A percentile compares a stretch with the other conserved stretches of the same genome.
Conservation (phyloP, 2,797 vertebrate species). For the Cirrhinus mrigala region DNA sequence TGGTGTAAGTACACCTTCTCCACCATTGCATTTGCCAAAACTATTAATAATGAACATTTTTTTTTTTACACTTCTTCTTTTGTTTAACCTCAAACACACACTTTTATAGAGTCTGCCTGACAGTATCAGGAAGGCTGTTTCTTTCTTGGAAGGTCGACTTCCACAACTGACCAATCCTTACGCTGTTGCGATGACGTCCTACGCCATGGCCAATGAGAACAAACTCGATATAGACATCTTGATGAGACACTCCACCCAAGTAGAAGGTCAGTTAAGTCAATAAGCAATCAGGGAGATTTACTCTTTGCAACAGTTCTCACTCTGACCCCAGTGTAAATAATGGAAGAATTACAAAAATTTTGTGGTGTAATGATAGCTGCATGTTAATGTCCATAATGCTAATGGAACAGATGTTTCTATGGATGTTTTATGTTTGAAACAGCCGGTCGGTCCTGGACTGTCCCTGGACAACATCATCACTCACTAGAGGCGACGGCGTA, state of each 20-base stretch:
- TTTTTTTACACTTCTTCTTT: not conserved
- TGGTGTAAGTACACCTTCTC: constrained; percentile 74
- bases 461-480: constrained; percentile 66
- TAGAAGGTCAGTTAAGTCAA: not conserved
- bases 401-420: not conserved
- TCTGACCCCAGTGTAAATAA: not conserved
- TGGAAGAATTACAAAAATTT: not conserved
- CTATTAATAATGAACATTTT: not conserved
- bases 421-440: constrained; percentile 60
- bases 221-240: constrained; percentile 57
- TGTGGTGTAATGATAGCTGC: not conserved
- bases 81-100: not conserved
- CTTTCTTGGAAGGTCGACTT: constrained; percentile 75
- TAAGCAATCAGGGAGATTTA: too few species aligned
- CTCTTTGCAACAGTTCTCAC: not conserved
- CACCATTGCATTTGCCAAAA: not conserved
- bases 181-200: constrained; percentile 83
- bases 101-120: constrained; percentile 72
- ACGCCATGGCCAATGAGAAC: constrained; percentile 79
- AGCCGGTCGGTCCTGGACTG: constrained; percentile 72
- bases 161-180: constrained; percentile 79
- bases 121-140: constrained; percentile 74
- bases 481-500: constrained; percentile 88
- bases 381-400: not conserved
- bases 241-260: constrained; percentile 27